Percentiles rank a stretch among this genome's conserved stretches.
These are phyloP conservation scores for Lagorchestes hirsutus DNA, from an alignment of 2,797 vertebrate genomes.

Conservation along the genomic window DNA sequence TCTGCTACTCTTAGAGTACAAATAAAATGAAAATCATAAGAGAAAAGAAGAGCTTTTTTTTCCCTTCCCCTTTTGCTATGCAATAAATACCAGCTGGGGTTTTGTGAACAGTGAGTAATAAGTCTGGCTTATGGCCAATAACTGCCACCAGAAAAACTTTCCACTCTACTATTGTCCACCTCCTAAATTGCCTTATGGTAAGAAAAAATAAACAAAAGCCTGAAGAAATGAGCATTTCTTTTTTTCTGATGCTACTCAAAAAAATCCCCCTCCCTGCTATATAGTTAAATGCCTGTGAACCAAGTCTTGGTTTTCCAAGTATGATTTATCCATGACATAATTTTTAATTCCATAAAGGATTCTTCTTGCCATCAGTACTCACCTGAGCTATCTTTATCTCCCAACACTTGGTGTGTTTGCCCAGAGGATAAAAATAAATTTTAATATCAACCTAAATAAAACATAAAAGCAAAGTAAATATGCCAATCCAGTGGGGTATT, in stretches of 20 bases:
- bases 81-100: slow-evolving; percentile 72
- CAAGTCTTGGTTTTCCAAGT: background rate
- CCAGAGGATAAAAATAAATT: background rate
- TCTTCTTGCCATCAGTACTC: background rate
- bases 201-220: background rate
- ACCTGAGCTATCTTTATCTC: background rate
- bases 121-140: slow-evolving; percentile 64
- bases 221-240: background rate
- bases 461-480: background rate
- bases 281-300: background rate
- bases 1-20: background rate
- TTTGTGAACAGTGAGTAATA: slow-evolving; percentile 62
- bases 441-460: slow-evolving; percentile 27
- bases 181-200: background rate
- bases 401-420: background rate
- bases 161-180: slow-evolving; percentile 43
- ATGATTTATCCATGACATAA: background rate
- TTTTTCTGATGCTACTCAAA: background rate
- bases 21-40: slow-evolving; percentile 38
- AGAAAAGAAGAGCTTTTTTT: slow-evolving; percentile 26
- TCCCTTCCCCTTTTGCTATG: slow-evolving; percentile 56
- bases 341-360: slow-evolving; percentile 8
- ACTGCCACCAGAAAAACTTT: slow-evolving; percentile 76
- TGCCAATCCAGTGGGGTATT: background rate
- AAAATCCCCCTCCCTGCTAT: background rate